Evolutionary conservation across 2,797 vertebrate genomes (phyloP).

Genomic region (Dermochelys coriacea): DNA sequence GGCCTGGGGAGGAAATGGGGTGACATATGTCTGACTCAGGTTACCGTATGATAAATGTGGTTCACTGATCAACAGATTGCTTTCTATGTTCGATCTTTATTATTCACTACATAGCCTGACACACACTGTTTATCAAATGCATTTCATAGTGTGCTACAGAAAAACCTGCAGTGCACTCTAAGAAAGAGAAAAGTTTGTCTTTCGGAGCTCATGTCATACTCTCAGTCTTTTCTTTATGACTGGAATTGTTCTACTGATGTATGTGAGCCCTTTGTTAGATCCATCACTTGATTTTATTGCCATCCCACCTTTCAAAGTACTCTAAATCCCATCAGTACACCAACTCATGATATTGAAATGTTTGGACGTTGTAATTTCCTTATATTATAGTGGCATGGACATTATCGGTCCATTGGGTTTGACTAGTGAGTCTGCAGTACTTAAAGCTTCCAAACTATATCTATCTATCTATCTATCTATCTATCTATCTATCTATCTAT

Average conservation of each 20-base stretch:
- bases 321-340: background rate
- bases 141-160: background rate
- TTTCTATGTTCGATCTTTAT: background rate
- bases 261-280: background rate
- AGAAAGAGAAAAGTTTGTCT: background rate
- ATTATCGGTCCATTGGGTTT: background rate
- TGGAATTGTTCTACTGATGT: background rate
- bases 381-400: fast-evolving
- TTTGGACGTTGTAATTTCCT: background rate
- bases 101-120: background rate
- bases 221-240: background rate
- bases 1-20: background rate
- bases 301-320: background rate
- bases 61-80: background rate
- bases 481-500: too few species aligned
- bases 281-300: background rate
- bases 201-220: background rate
- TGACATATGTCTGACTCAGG: background rate
- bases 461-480: too few species aligned
- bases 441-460: background rate
- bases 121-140: background rate
- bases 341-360: background rate
- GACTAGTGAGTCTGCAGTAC: background rate
- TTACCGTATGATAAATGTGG: background rate
- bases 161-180: fast-evolving